phyloP scores from a whole-genome alignment of 2,888 invertebrate genomes.

The Escarpia spicata region DNA sequence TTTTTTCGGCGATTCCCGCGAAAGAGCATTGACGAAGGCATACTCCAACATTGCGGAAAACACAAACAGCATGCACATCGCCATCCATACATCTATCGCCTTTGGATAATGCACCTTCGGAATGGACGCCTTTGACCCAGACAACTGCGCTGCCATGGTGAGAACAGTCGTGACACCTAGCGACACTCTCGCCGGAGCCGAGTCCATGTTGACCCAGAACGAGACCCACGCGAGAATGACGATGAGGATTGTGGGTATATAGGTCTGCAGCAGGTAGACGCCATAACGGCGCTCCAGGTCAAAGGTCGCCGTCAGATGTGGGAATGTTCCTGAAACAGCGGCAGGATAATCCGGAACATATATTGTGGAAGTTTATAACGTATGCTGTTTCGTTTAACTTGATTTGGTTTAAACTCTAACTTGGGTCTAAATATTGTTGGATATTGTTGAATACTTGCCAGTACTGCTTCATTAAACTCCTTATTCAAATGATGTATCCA shows the following conservation, averaged over 20 bases:
- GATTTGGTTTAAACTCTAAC: no score
- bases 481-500: no score
- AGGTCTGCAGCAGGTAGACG: constrained; percentile 17
- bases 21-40: constrained; percentile 17
- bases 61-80: constrained; percentile 22
- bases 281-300: neutral
- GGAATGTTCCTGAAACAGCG: neutral
- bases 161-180: constrained; percentile 40
- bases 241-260: constrained; percentile 40
- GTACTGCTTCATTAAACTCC: no score
- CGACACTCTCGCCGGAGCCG: constrained; percentile 41
- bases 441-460: no score
- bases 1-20: neutral
- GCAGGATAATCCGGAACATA: neutral
- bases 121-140: constrained; percentile 30
- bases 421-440: no score
- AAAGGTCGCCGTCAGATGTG: neutral
- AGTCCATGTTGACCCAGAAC: constrained; percentile 43
- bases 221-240: constrained; percentile 43
- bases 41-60: neutral
- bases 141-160: constrained; percentile 38
- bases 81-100: constrained; percentile 20
- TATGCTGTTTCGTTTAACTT: no score
- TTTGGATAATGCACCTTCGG: constrained; percentile 37
- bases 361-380: neutral